Evolutionary conservation across 2,113 vertebrate genomes (phyloP).

Genomic region (Burhinus bistriatus): DNA sequence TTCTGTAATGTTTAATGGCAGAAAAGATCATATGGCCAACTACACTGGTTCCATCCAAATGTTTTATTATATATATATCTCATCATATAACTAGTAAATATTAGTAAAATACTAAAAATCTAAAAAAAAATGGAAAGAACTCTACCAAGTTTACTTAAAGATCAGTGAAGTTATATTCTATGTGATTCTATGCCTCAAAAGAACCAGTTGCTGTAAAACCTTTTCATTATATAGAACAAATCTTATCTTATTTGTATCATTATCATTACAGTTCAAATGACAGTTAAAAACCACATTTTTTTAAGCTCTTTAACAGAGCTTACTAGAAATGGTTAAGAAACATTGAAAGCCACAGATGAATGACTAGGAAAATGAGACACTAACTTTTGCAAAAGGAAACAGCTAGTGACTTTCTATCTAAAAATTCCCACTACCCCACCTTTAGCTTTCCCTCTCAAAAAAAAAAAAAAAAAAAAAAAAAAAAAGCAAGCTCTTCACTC

Average conservation of each 20-base stretch:
- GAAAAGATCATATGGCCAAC: not conserved
- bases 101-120: not conserved
- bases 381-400: not conserved
- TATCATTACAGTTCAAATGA: not conserved
- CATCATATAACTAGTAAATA: not conserved
- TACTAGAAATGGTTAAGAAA: not conserved
- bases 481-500: not conserved
- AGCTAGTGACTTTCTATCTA: not conserved
- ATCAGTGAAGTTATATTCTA: not conserved
- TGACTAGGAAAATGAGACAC: not conserved
- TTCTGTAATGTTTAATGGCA: not conserved
- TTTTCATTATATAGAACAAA: not conserved
- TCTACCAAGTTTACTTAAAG: not conserved
- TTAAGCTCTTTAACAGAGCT: not conserved
- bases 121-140: not conserved
- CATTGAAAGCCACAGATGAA: not conserved
- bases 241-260: not conserved
- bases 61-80: not conserved
- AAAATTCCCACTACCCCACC: not conserved
- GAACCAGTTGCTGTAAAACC: not conserved
- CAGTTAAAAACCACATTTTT: not conserved
- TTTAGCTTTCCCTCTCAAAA: not conserved
- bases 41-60: not conserved
- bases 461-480: not conserved
- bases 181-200: not conserved